Percentiles rank a stretch among this genome's conserved stretches.
phyloP scores from a whole-genome alignment of 2,797 vertebrate species.

The Triplophysa bombifrons region DNA sequence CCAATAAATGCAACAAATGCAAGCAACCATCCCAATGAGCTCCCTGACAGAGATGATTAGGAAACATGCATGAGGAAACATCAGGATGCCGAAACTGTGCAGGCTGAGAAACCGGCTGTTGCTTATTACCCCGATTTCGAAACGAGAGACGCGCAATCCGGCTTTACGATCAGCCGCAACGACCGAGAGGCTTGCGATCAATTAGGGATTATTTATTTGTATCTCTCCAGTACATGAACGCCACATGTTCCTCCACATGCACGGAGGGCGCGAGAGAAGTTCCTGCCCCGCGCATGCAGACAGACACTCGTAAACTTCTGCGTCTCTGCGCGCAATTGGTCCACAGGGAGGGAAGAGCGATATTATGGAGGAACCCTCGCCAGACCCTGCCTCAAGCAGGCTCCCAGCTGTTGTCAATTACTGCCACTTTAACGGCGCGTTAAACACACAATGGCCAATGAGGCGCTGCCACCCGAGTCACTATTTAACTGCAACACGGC shows the following conservation, averaged over 20 bases:
- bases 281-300: conserved; percentile 26
- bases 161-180: neutral
- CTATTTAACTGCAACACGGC: conserved; percentile 51
- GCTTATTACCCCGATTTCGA: neutral
- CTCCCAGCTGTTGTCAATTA: conserved; percentile 63
- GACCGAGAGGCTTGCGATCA: conserved; percentile 10
- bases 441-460: conserved; percentile 56
- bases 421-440: conserved; percentile 59
- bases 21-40: neutral
- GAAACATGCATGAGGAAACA: neutral
- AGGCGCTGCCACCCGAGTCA: conserved; percentile 51
- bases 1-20: neutral
- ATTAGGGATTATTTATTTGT: conserved; percentile 40
- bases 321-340: conserved; percentile 50
- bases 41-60: neutral
- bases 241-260: conserved; percentile 39
- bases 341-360: conserved; percentile 44
- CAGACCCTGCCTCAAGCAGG: conserved; percentile 56
- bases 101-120: conserved; percentile 1
- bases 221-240: conserved; percentile 17
- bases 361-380: conserved; percentile 47
- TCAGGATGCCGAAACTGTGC: neutral
- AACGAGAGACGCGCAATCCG: neutral
- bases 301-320: conserved; percentile 54
- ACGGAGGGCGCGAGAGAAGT: conserved; percentile 19